Conservation (phyloP, 2,888 invertebrate genomes). For the Scelioninae gen. 1 region DNA sequence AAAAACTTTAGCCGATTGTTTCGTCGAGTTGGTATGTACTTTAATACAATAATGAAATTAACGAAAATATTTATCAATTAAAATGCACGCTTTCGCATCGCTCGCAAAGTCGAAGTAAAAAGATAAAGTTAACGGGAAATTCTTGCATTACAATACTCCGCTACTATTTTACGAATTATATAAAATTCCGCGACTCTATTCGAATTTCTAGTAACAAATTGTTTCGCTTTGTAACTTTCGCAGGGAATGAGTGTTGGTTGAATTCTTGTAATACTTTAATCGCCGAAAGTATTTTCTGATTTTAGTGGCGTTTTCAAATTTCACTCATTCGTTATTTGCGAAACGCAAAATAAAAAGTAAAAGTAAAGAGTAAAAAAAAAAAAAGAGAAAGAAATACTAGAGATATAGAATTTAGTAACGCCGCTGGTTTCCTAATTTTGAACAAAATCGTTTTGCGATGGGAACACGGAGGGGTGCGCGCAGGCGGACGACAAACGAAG, state of each 20-base stretch:
- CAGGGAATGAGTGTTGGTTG: neutral
- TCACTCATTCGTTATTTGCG: neutral
- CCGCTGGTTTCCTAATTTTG: constrained; percentile 29
- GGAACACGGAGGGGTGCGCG: constrained; percentile 49
- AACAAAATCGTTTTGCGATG: constrained; percentile 38
- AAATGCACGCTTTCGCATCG: neutral
- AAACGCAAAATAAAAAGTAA: neutral
- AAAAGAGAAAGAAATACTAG: too few relatives aligned
- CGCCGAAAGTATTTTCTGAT: constrained; percentile 1
- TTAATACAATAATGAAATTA: neutral
- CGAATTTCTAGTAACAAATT: constrained; percentile 32
- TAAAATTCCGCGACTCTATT: constrained; percentile 21
- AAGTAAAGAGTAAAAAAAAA: neutral
- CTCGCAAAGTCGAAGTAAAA: too few relatives aligned
- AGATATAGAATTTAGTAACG: neutral
- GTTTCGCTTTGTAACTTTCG: constrained; percentile 38
- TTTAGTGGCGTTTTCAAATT: too few relatives aligned
- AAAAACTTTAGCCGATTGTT: too few relatives aligned
- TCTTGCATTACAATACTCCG: constrained; percentile 17
- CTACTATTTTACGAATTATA: constrained; percentile 26
- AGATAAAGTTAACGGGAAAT: constrained; percentile 1
- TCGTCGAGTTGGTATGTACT: neutral
- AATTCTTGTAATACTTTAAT: constrained; percentile 26
- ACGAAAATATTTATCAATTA: constrained; percentile 22
- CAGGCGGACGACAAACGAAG: constrained; percentile 46